Percentiles rank a stretch among this genome's conserved stretches.
These are phyloP conservation scores for Oncorhynchus clarkii DNA, from an alignment of 2,113 vertebrate species.

Conservation along the genomic window DNA sequence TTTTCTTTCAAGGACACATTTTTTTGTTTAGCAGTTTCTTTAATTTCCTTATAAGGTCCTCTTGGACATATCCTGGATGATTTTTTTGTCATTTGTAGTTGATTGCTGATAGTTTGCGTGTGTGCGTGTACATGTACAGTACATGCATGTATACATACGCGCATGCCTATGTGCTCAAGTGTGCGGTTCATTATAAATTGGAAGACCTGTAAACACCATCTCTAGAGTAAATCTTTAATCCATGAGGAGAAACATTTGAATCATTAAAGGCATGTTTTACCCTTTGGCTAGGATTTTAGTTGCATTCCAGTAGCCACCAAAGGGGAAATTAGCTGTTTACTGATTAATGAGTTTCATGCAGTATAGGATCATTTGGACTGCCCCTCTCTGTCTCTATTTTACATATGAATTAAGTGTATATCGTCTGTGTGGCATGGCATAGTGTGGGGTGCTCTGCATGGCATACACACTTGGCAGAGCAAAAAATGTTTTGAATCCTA, in stretches of 20 bases:
- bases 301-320: slow-evolving; percentile 39
- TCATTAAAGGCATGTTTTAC: slow-evolving; percentile 61
- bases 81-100: too few species aligned
- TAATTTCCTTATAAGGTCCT: too few species aligned
- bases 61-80: too few species aligned
- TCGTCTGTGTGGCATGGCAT: slow-evolving; percentile 26
- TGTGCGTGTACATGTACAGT: too few species aligned
- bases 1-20: background rate
- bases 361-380: slow-evolving; percentile 46
- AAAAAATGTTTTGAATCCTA: slow-evolving; percentile 45
- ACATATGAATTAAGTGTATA: slow-evolving; percentile 67
- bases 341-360: slow-evolving; percentile 69
- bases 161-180: background rate
- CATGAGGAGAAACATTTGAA: slow-evolving; percentile 40
- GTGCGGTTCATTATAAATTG: background rate
- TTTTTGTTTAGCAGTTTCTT: too few species aligned
- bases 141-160: background rate
- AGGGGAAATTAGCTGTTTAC: slow-evolving; percentile 44
- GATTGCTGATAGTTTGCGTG: background rate
- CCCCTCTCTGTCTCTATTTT: slow-evolving; percentile 49
- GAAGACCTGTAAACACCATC: background rate
- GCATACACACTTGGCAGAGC: slow-evolving; percentile 33
- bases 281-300: slow-evolving; percentile 52
- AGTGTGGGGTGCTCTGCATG: slow-evolving; percentile 11
- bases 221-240: background rate